Percentiles rank a stretch among this genome's conserved stretches.
Conservation (phyloP, 2,113 vertebrate genomes). For the Meleagris gallopavo region DNA sequence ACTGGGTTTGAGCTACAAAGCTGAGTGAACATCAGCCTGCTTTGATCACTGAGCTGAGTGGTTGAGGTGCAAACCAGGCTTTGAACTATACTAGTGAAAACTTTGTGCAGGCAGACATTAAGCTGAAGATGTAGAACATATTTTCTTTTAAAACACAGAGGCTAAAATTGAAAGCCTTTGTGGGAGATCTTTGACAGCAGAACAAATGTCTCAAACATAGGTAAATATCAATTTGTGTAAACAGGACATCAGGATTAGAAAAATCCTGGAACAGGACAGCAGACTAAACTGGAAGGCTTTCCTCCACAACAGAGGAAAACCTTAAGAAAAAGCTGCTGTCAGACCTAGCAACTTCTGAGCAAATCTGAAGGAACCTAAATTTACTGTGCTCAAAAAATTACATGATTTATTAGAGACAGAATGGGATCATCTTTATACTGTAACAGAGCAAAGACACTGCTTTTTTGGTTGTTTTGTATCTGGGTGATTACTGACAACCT, state of each 20-base stretch:
- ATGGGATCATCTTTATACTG: not conserved
- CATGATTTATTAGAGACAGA: not conserved
- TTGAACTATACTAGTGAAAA: not conserved
- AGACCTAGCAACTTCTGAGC: not conserved
- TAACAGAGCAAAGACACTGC: not conserved
- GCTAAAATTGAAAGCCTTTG: not conserved
- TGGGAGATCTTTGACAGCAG: not conserved
- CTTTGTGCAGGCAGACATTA: not conserved
- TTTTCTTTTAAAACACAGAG: not conserved
- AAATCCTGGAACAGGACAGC: not conserved
- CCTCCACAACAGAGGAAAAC: not conserved
- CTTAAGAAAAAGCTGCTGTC: not conserved
- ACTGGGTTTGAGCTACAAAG: not conserved
- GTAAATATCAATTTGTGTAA: not conserved
- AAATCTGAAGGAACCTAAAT: not conserved
- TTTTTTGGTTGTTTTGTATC: not conserved
- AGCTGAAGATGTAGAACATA: not conserved
- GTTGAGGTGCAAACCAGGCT: not conserved
- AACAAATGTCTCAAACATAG: not conserved
- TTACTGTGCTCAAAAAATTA: not conserved
- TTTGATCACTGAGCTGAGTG: not conserved
- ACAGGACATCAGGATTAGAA: not conserved
- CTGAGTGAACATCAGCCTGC: not conserved
- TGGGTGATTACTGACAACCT: not conserved
- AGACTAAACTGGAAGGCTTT: not conserved